phyloP scores from a whole-genome alignment of 2,797 vertebrate species.

The Helarctos malayanus region DNA sequence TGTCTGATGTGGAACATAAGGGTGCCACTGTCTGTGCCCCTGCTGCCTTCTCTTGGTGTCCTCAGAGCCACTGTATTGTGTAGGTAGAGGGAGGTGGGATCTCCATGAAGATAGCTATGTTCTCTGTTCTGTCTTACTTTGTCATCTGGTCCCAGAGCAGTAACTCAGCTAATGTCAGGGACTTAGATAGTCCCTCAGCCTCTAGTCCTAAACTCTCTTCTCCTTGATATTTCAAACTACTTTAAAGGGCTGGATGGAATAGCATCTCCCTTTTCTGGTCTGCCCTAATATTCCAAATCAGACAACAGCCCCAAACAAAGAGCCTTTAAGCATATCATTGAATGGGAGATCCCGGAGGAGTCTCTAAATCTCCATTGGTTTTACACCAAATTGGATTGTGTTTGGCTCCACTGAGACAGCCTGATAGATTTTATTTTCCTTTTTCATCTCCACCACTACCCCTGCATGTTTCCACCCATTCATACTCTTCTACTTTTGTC shows the following conservation, averaged over 20 bases:
- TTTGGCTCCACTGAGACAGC: background rate
- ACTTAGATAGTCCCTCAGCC: background rate
- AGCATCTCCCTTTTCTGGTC: background rate
- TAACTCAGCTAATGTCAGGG: background rate
- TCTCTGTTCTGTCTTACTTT: background rate
- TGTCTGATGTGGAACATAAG: background rate
- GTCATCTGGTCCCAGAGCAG: background rate
- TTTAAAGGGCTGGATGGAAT: background rate
- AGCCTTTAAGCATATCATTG: background rate
- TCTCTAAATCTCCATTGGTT: background rate
- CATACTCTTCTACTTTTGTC: background rate
- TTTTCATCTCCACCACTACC: background rate
- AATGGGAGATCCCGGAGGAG: background rate
- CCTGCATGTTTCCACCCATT: background rate
- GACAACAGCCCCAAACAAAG: background rate
- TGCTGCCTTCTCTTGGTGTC: background rate
- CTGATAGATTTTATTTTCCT: background rate
- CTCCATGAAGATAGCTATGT: background rate
- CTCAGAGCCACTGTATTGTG: background rate
- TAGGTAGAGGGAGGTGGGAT: background rate
- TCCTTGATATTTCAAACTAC: background rate
- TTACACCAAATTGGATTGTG: background rate
- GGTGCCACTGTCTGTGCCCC: too few species aligned
- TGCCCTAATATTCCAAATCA: background rate
- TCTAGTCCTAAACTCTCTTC: background rate